phyloP scores from a whole-genome alignment of 2,888 invertebrate species.

The Acanthosoma haemorrhoidale region DNA sequence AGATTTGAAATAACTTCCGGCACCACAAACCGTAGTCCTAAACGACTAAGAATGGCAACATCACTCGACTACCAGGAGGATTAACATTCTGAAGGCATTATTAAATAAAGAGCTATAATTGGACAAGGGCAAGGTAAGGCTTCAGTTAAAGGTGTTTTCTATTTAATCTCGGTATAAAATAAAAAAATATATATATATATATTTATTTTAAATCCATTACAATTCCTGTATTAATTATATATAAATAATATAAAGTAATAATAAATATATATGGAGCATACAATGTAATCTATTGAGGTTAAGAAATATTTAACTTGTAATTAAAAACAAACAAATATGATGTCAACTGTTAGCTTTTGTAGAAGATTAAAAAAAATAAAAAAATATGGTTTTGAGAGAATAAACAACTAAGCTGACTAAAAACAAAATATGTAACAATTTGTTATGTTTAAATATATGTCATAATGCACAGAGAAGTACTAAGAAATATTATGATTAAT shows the following conservation, averaged over 20 bases:
- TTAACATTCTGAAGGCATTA: slow-evolving; percentile 27
- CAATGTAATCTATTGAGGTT: neutral
- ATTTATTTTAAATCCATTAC: slow-evolving; percentile 8
- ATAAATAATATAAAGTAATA: neutral
- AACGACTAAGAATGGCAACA: neutral
- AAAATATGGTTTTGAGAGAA: too few relatives aligned
- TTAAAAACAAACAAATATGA: too few relatives aligned
- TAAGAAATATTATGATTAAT: too few relatives aligned
- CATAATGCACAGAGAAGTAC: too few relatives aligned
- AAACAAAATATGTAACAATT: too few relatives aligned
- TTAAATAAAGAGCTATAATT: slow-evolving; percentile 35
- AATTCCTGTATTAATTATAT: neutral
- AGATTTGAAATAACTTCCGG: neutral
- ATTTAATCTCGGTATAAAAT: neutral
- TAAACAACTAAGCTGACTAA: too few relatives aligned
- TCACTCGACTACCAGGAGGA: neutral
- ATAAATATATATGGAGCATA: neutral
- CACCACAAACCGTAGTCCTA: neutral
- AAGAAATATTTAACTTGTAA: neutral
- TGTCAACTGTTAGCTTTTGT: too few relatives aligned
- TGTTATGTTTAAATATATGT: too few relatives aligned
- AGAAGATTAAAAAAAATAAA: too few relatives aligned
- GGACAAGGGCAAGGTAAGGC: slow-evolving; percentile 29
- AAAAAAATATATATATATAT: neutral
- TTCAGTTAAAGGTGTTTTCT: slow-evolving; percentile 18